Percentiles rank a stretch among this genome's conserved stretches.
Evolutionary conservation across 2,797 vertebrate genomes (phyloP).

Genomic region (Rhabdomys pumilio): DNA sequence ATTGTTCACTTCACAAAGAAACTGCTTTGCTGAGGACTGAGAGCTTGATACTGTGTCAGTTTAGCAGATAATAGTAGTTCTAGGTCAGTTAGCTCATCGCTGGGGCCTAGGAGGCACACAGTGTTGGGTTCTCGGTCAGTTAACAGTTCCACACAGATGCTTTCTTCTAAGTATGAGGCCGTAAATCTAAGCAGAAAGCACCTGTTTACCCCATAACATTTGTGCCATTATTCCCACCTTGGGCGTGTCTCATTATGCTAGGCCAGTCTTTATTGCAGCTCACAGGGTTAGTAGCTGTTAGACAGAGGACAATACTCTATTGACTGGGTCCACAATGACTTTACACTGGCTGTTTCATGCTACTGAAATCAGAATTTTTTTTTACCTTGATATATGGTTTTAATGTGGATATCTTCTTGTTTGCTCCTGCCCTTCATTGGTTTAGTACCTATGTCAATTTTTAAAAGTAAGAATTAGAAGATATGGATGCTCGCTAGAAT

Average conservation of each 20-base stretch:
- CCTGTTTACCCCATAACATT: not conserved
- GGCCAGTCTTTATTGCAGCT: not conserved
- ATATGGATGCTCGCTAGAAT: slow-evolving; percentile 55
- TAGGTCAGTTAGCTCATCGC: not conserved
- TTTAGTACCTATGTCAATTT: not conserved
- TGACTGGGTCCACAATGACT: not conserved
- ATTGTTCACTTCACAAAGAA: not conserved
- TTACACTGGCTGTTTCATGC: not conserved
- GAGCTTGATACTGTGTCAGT: not conserved
- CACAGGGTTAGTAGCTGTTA: not conserved
- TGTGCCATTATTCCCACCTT: not conserved
- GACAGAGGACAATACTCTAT: not conserved
- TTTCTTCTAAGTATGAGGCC: not conserved
- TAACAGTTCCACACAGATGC: no score
- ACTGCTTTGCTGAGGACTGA: not conserved
- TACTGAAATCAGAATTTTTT: slow-evolving; percentile 63
- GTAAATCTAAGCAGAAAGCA: not conserved
- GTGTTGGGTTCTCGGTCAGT: not conserved
- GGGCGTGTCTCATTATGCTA: not conserved
- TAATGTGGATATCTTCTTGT: not conserved
- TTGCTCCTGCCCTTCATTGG: not conserved
- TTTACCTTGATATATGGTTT: slow-evolving; percentile 23
- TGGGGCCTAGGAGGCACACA: no score
- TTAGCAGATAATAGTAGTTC: not conserved
- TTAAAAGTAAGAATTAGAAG: slow-evolving; percentile 47